phyloP scores from a whole-genome alignment of 1,140 invertebrate genomes.

The Metaphire vulgaris region DNA sequence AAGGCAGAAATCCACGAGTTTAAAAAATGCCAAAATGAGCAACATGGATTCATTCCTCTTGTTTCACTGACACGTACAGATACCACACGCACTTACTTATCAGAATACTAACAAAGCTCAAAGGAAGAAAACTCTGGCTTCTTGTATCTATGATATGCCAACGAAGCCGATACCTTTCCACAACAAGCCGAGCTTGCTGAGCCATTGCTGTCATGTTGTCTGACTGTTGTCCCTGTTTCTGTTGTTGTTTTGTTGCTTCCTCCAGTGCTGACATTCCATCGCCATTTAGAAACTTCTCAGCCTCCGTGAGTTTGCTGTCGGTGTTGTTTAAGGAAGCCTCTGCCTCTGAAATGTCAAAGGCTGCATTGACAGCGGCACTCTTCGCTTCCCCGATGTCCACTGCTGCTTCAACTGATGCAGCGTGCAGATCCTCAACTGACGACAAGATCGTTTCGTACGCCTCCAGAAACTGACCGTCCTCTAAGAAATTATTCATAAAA shows the following conservation, averaged over 20 bases:
- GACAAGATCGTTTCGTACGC: conserved; percentile 29
- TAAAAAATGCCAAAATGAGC: too few relatives aligned
- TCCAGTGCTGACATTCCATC: conserved; percentile 70
- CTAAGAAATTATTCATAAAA: not conserved
- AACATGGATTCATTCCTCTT: too few relatives aligned
- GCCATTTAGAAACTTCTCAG: conserved; percentile 64
- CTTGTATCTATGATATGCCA: not conserved
- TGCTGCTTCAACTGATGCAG: conserved; percentile 36
- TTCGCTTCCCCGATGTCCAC: conserved; percentile 34
- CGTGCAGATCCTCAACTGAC: conserved; percentile 38
- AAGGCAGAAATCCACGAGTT: too few relatives aligned
- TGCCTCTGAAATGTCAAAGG: conserved; percentile 62
- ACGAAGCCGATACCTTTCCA: conserved; percentile 71
- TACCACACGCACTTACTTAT: too few relatives aligned
- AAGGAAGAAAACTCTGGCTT: not conserved
- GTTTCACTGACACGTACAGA: too few relatives aligned
- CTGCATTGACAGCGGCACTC: conserved; percentile 32
- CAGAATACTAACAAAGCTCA: too few relatives aligned
- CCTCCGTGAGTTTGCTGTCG: conserved; percentile 60
- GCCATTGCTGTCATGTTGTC: conserved; percentile 83
- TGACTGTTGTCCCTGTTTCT: conserved; percentile 81
- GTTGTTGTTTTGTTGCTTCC: conserved; percentile 72
- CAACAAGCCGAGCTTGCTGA: conserved; percentile 69
- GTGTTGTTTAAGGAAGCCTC: conserved; percentile 68
- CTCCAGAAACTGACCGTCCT: not conserved